These are phyloP conservation scores for Melanerpes aurifrons DNA, from an alignment of 2,113 vertebrate species.

Conservation along the genomic window DNA sequence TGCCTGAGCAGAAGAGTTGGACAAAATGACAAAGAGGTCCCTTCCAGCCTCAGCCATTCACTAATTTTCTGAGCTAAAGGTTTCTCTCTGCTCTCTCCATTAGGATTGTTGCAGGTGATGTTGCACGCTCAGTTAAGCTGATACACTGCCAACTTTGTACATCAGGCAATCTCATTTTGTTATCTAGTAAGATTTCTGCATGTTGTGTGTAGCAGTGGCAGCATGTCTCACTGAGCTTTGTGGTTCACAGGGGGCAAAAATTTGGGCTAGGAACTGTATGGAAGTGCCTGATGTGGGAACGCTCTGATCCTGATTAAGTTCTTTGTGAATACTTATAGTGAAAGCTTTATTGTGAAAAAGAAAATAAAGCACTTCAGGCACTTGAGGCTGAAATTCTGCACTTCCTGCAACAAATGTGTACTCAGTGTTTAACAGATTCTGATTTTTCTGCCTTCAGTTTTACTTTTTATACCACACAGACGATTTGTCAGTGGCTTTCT, in stretches of 20 bases:
- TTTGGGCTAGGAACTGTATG: not conserved
- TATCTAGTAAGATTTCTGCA: not conserved
- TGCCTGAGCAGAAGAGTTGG: not conserved
- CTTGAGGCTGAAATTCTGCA: not conserved
- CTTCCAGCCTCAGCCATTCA: not conserved
- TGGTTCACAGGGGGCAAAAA: not conserved
- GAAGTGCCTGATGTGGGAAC: not conserved
- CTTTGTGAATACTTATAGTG: not conserved
- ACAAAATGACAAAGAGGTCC: not conserved
- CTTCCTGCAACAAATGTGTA: not conserved
- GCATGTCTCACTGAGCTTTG: not conserved
- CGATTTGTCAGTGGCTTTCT: not conserved
- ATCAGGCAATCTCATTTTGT: not conserved
- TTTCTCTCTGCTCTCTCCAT: not conserved
- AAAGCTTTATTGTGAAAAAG: not conserved
- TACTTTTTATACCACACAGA: not conserved
- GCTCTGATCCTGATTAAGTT: not conserved
- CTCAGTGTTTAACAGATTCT: not conserved
- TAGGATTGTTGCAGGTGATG: not conserved
- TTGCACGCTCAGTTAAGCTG: constrained; percentile 10
- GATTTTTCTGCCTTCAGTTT: not conserved
- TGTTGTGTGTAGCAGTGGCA: not conserved
- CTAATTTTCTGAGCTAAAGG: not conserved
- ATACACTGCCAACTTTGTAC: not conserved
- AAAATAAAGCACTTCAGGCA: not conserved